Percentiles rank a stretch among this genome's conserved stretches.
These are phyloP conservation scores for Drosophila suzukii DNA, from an alignment of 1,140 invertebrate species.

Conservation along the genomic window DNA sequence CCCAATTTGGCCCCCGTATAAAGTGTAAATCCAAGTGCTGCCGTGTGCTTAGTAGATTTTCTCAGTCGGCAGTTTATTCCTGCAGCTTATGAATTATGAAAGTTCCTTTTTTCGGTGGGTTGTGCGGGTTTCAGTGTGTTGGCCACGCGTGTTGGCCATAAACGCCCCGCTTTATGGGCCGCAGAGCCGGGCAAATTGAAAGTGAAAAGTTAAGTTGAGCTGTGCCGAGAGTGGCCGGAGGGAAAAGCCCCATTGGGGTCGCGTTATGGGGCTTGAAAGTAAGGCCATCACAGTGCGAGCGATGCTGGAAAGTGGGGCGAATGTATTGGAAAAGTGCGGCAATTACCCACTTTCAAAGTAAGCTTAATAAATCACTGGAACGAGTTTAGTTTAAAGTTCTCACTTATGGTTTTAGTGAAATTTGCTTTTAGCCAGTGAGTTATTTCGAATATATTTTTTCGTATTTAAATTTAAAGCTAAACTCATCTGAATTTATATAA, in stretches of 20 bases:
- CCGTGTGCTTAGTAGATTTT: slow-evolving; percentile 53
- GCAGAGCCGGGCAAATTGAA: slow-evolving; percentile 73
- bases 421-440: not conserved
- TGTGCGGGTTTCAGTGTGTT: slow-evolving; percentile 18
- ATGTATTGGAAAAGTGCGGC: slow-evolving; percentile 36
- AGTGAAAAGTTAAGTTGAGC: slow-evolving; percentile 75
- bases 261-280: slow-evolving; percentile 52
- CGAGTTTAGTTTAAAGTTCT: slow-evolving; percentile 8
- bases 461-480: not conserved
- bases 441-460: too few relatives aligned
- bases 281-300: slow-evolving; percentile 35
- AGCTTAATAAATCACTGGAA: slow-evolving; percentile 32
- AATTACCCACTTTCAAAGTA: slow-evolving; percentile 47
- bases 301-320: not conserved
- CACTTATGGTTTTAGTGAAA: not conserved
- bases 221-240: slow-evolving; percentile 19
- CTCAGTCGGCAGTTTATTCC: slow-evolving; percentile 37
- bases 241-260: slow-evolving; percentile 57
- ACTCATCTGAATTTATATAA: too few relatives aligned
- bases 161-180: slow-evolving; percentile 72
- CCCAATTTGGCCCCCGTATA: slow-evolving; percentile 3
- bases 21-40: slow-evolving; percentile 64
- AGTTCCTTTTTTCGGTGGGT: slow-evolving; percentile 43
- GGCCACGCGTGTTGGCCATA: slow-evolving; percentile 78
- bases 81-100: slow-evolving; percentile 76